A percentile compares a stretch with the other conserved stretches of the same genome.
phyloP scores from a whole-genome alignment of 2,113 vertebrate genomes.

The Camelus dromedarius region DNA sequence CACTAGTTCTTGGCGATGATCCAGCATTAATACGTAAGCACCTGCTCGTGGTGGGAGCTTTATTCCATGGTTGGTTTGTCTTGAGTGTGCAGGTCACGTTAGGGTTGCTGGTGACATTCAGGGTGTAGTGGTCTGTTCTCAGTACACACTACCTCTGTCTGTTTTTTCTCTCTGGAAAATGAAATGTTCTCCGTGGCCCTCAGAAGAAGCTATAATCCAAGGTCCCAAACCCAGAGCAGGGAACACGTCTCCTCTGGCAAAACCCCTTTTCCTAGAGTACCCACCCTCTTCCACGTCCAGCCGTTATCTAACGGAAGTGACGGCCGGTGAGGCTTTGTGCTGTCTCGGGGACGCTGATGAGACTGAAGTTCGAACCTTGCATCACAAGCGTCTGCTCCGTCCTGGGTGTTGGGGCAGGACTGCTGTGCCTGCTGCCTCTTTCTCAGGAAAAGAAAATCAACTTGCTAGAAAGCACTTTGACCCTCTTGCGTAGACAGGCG shows the following conservation, averaged over 20 bases:
- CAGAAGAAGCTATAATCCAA: neutral
- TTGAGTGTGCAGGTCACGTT: neutral
- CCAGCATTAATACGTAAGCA: too few species aligned
- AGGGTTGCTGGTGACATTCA: neutral
- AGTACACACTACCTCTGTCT: constrained; percentile 13
- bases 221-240: neutral
- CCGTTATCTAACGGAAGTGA: neutral
- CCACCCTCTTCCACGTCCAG: neutral
- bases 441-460: neutral
- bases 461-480: neutral
- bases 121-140: neutral
- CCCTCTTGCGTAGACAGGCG: neutral
- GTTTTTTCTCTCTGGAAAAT: neutral
- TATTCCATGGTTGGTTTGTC: neutral
- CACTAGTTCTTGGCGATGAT: neutral
- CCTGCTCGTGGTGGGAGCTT: neutral
- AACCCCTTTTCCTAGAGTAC: neutral
- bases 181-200: neutral
- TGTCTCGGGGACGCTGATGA: neutral
- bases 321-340: neutral
- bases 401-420: neutral
- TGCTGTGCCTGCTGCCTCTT: neutral
- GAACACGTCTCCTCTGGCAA: neutral
- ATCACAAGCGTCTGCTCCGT: neutral
- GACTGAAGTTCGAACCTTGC: neutral